Base-by-base conservation (phyloP, 2,113 vertebrate species). In the Tauraco erythrolophus region DNA sequence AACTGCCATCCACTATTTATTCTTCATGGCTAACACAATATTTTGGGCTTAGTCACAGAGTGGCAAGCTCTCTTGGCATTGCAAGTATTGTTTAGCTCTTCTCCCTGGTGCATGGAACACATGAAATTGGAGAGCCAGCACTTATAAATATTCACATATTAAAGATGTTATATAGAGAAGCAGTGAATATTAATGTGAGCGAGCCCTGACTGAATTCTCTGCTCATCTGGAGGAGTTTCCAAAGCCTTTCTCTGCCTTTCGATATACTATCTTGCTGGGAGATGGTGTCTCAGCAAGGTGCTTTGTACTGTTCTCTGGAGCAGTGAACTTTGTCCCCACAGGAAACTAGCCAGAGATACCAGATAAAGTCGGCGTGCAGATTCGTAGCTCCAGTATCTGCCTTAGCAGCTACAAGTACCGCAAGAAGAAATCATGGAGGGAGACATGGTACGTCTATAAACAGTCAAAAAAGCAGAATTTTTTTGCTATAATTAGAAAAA, bases 361-460 rank as follows among this genome's bases (percentile, higher is more conserved):
- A 92, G 72, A 66, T 68, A 92, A 91, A 94, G 50, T 1, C 50
- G 41, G 60, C 14, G 4, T 53, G 45, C 27, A 84, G 54, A 92
- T 93, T 85, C 96, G 86, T 77, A 79, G 70, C 91, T 86, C 96
- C 91, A 57, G 95, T 93, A 90, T 79, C 65, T 91, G 51, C 65
- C 87, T 95, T 90, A 64, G 51, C 79, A 94, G 88, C 94, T 92
- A 51, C 53, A 94, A 87, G 50, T 80, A 70, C 53, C 33, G 6
- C 74, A 91, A 94, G 92, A 60, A 95, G 28, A 92, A 97, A 88
- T 72, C 24, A 22, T 2, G 13, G 12, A 76, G 33, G 23, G 16
- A 68, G 23, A 19, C 28, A 30, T 25, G 57, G 57, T 25, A 35
- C 25, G 35, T 46, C 74, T 94, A 54, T 84, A 97, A 95, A 91